Base-by-base conservation (phyloP, 2,113 vertebrate genomes). In the Otocyon megalotis region DNA sequence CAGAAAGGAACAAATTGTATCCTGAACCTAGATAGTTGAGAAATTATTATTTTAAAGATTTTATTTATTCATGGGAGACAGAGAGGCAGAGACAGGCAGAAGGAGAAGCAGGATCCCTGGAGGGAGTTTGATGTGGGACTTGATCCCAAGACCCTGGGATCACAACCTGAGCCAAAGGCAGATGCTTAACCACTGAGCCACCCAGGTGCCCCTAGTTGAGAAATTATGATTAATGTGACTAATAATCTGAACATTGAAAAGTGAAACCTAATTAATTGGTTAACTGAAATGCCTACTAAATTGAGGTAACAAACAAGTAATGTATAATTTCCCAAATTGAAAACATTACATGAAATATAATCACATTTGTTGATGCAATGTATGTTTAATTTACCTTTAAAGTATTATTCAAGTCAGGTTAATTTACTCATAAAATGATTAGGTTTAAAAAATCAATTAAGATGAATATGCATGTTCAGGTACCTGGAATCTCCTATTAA, bases 341-440 rank as follows among this genome's bases (percentile, higher is more conserved):
- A 32, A 89, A 17, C n/a, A 74, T 56, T 67, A 24, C 26, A 89
- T 53, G 65, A 56, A 71, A 93, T 74, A 62, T 37, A 77, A n/a
- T 60, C 9, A 90, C 65, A 53, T n/a, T 79, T 87, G 1, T 53
- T 85, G 80, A 56, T 77, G 17, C 5, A 74, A 26, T 43, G 1
- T 13, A 16, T 67, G 3, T 84, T 87, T 96, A 88, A 62, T 62
- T 15, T 88, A 79, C 1, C 43, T 43, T 56, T 74, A 89, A 96
- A 69, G 9, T 9, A 35, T 14, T 62, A 43, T 84, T 84, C 9
- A 93, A 56, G 63, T 74, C 24, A 80, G 8, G 6, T 80, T 83
- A 63, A 86, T 88, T 93, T 92, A 82, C 50, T 80, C 28, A 87
- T 82, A 86, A 77, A 85, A 67, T 43, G 5, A 62, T 93, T 81